Evolutionary conservation across 2,888 invertebrate genomes (phyloP), one percentile per base, ranked within the genome.

Genomic region (Dastarcus helophoroides): DNA sequence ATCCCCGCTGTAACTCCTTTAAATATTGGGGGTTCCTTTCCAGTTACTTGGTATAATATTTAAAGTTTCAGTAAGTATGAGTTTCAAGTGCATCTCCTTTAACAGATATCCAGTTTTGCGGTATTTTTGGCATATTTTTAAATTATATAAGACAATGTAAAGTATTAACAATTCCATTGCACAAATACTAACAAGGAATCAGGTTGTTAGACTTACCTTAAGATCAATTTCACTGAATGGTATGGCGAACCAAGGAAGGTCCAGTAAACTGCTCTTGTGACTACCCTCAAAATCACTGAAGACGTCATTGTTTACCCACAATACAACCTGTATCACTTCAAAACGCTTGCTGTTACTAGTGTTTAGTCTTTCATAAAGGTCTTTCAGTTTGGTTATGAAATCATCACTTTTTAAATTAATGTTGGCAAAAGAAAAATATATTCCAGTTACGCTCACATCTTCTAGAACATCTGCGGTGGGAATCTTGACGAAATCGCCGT

Each of bases 371-470:
- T 62, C 66, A 44, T 69, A 76, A 17, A 79, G 60, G 35, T 74
- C 71, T 40, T 68, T 63, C 46, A 79, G 59, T 44, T 74, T 71
- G 40, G 71, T 67, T 9, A 75, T 71, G 40, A 77, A 75, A 49
- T 79, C 78, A 50, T 78, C 78, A 63, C 73, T 73, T 26, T 70
- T 67, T 38, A 71, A 69, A 54, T 73, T 75, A 37, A 77, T 72
- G 46, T 78, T 77, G 9, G 76, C 76, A 51, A 79, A 78, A 28
- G 76, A 76, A 55, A 79, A 79, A 53, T 78, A 79, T 40, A 78
- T 65, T 15, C 76, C 78, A 46, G 74, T 71, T 29, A 70, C 56
- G 7, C 69, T 69, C 7, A 64, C 66, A 1, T 64, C 64, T 21
- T 63, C 62, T 2, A 72, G 64, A 6, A 64, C 64, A 38, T 69